A percentile compares a stretch with the other conserved stretches of the same genome.
phyloP scores from a whole-genome alignment of 92 coral and sea anemone genomes.

The Zoanthus gigantus region DNA sequence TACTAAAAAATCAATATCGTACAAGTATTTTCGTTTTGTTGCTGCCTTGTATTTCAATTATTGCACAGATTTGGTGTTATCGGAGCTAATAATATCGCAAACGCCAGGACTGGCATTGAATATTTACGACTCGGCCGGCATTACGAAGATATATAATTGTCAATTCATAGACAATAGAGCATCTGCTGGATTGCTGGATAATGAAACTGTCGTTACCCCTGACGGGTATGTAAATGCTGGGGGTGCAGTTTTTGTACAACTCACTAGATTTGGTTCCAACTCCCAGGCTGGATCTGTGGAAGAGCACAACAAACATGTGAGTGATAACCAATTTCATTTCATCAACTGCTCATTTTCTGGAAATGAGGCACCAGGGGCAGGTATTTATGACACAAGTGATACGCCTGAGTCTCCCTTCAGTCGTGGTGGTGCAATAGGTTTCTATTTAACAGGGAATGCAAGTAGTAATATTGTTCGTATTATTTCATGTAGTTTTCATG shows the following conservation, averaged over 20 bases:
- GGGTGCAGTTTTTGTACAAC: conserved; percentile 77
- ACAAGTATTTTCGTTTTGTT: conserved; percentile 62
- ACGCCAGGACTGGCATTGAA: conserved; percentile 70
- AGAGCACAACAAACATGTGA: conserved; percentile 70
- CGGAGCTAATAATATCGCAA: conserved; percentile 53
- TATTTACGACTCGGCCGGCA: conserved; percentile 62
- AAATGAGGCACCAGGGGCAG: conserved; percentile 67
- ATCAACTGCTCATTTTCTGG: conserved; percentile 66
- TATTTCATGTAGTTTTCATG: conserved; percentile 52
- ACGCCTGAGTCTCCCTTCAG: conserved; percentile 48
- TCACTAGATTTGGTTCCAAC: conserved; percentile 71
- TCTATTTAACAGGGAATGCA: conserved; percentile 54
- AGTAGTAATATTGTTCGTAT: conserved; percentile 49
- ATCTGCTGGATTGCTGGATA: conserved; percentile 15
- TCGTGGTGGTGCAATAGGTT: conserved; percentile 63
- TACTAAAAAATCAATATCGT: conserved; percentile 21
- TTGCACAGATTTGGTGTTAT: conserved; percentile 68
- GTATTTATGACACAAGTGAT: conserved; percentile 23
- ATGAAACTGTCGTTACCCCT: conserved; percentile 30
- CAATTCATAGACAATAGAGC: conserved; percentile 55
- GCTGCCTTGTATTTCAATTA: conserved; percentile 80
- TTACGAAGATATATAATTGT: conserved; percentile 33
- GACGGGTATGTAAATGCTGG: conserved; percentile 45
- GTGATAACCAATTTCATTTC: conserved; percentile 64
- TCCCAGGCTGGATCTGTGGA: conserved; percentile 53